These are phyloP conservation scores for Aphidius colemani DNA, from an alignment of 2,888 invertebrate species.

Conservation along the genomic window DNA sequence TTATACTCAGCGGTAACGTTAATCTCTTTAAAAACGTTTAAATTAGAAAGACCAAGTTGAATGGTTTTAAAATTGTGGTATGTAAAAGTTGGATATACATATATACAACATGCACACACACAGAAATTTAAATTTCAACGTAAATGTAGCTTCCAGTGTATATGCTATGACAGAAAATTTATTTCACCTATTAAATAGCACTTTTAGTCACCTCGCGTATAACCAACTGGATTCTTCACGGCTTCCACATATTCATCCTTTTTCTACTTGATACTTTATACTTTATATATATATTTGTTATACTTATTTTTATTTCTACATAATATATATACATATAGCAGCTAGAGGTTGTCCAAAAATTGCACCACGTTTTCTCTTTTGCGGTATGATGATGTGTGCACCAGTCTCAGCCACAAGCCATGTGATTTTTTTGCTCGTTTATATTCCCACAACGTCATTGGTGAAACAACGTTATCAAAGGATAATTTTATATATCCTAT, in stretches of 20 bases:
- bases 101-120: too few relatives aligned
- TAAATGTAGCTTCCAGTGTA: too few relatives aligned
- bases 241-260: background rate
- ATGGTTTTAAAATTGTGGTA: too few relatives aligned
- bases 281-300: background rate
- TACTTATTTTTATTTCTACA: background rate
- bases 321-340: background rate
- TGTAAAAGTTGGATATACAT: too few relatives aligned
- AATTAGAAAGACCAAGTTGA: too few relatives aligned
- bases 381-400: background rate
- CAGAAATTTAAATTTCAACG: too few relatives aligned
- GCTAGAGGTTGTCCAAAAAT: background rate
- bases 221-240: constrained; percentile 6
- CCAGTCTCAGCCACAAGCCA: background rate
- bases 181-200: constrained; percentile 26
- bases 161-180: constrained; percentile 12
- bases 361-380: background rate
- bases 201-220: constrained; percentile 20
- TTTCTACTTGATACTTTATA: too few relatives aligned
- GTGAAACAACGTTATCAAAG: constrained; percentile 16
- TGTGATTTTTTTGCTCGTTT: constrained; percentile 6
- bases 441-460: constrained; percentile 7
- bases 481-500: constrained; percentile 1
- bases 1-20: too few relatives aligned
- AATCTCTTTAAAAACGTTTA: too few relatives aligned